Conservation (phyloP, 2,797 vertebrate species). For the Apogon hyalosoma region DNA sequence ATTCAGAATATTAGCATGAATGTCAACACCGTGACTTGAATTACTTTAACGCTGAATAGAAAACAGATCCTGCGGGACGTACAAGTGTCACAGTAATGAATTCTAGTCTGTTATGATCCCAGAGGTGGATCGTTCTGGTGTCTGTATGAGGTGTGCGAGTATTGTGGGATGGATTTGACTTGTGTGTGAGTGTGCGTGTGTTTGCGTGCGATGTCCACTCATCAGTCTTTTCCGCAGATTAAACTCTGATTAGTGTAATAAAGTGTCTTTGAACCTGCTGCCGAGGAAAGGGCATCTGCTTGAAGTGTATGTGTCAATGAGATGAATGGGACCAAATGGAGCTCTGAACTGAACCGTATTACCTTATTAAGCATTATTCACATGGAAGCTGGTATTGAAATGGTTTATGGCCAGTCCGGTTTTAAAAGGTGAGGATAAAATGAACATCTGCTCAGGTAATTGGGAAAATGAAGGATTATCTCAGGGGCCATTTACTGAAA, state of each 20-base stretch:
- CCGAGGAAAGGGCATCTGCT: neutral
- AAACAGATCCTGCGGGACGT: neutral
- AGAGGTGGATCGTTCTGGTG: neutral
- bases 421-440: constrained; percentile 12
- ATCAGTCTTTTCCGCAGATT: constrained; percentile 14
- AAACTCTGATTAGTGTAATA: constrained; percentile 40
- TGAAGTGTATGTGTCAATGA: constrained; percentile 7
- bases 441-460: neutral
- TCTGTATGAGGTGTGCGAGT: neutral
- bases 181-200: neutral
- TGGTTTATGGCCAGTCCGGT: neutral
- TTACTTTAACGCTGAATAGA: neutral
- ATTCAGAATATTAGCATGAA: too few species aligned
- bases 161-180: neutral
- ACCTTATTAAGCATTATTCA: constrained; percentile 13
- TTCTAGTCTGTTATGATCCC: neutral
- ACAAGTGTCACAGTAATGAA: neutral
- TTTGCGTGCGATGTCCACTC: constrained; percentile 35
- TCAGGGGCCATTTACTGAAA: neutral
- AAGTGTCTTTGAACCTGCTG: constrained; percentile 34
- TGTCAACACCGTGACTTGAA: neutral
- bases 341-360: neutral
- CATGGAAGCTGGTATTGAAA: neutral
- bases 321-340: constrained; percentile 15
- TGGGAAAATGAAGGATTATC: neutral